Base-by-base conservation (phyloP, 2,888 invertebrate species). In the Palloptera scutellata region DNA sequence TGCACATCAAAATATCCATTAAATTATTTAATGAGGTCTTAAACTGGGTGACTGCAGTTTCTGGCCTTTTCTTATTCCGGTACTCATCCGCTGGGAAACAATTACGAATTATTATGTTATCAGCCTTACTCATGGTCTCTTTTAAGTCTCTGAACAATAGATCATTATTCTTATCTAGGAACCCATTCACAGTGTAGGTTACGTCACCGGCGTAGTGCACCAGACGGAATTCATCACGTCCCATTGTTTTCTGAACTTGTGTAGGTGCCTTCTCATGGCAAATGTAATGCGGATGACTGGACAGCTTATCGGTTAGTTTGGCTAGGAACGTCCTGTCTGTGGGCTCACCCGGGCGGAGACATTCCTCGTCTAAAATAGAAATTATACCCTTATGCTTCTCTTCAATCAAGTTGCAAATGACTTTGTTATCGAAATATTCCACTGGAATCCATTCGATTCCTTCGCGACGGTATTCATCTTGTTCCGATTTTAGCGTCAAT, bases 101-200 rank as follows among this genome's bases (percentile, higher is more conserved):
- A 12, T 83, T 80, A 75, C 87, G 87, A 1, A 90, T 87, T 70
- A 93, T 91, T 0, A 83, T 81, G 78, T 93, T 93, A 1, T 86
- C 86, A 0, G 92, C 89, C 66, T 88, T 87, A 20, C 91, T 90
- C 92, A 96, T 94, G 10, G 92, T 89, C 83, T 92, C 92, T 81
- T 95, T 91, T 42, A 97, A 87, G 85, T 97, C 96, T 62, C 96
- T 86, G 87, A 92, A 97, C 45, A 97, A 86, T 55, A 96, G 86
- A 83, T 97, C 96, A 84, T 96, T 97, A 87, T 97, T 97, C 86
- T 97, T 97, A 83, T 97, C 96, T 68, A 97, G 85, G 86, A 97
- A 97, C 0, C 94, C 92, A 70, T 88, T 88, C 0, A 95, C 91
- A 78, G 90, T 93, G 87, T 97, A 97, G 0, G 94, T 95, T 41